Conservation (phyloP, 2,888 invertebrate genomes). For the Craniophora ligustri region DNA sequence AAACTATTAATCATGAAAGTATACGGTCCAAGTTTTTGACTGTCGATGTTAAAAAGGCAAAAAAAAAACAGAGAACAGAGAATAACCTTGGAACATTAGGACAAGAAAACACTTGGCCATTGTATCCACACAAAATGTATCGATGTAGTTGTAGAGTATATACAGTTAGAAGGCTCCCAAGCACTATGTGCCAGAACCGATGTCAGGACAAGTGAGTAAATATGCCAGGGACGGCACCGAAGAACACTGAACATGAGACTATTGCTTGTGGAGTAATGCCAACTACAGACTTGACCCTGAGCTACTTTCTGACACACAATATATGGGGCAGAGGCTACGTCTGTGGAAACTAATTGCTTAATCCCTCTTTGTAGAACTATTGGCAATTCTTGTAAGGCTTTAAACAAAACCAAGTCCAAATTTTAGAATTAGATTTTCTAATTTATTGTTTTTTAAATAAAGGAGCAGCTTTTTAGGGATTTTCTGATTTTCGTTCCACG, state of each 20-base stretch:
- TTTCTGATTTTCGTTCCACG: too few species aligned
- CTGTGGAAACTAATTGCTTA: slow-evolving; percentile 19
- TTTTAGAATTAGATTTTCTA: too few species aligned
- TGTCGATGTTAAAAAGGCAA: neutral
- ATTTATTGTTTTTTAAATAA: too few species aligned
- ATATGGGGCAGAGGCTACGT: slow-evolving; percentile 10
- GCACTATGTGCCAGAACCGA: slow-evolving; percentile 3
- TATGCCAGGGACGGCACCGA: slow-evolving; percentile 39
- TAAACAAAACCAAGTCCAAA: too few species aligned
- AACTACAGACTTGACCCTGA: slow-evolving; percentile 33
- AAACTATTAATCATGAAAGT: too few species aligned
- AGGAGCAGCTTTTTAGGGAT: too few species aligned
- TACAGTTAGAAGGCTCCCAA: neutral
- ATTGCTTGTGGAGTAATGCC: slow-evolving; percentile 44
- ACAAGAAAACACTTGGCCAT: neutral
- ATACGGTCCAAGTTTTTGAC: too few species aligned
- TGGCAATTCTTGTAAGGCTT: neutral
- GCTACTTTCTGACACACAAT: slow-evolving; percentile 21
- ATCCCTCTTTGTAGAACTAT: neutral
- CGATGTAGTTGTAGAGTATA: neutral
- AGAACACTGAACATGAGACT: slow-evolving; percentile 16
- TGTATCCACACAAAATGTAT: too few species aligned
- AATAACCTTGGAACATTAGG: neutral
- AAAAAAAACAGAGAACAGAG: neutral
- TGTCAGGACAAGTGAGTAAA: slow-evolving; percentile 1